A percentile compares a stretch with the other conserved stretches of the same genome.
phyloP scores from a whole-genome alignment of 2,888 invertebrate genomes.

The Horisme vitalbata region DNA sequence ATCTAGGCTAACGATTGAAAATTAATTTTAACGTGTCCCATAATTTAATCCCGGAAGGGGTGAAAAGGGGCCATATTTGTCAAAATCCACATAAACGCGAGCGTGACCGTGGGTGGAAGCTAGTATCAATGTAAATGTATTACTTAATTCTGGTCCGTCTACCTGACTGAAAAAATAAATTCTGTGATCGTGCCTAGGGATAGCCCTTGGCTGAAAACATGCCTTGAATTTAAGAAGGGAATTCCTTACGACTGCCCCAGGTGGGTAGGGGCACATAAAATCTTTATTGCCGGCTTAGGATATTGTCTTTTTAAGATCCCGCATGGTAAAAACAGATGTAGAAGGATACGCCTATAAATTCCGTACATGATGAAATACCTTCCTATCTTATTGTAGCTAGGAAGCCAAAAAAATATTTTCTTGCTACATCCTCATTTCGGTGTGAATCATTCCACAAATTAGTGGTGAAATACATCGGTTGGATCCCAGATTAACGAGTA shows the following conservation, averaged over 20 bases:
- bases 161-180: constrained; percentile 9
- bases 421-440: too few species aligned
- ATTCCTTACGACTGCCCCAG: constrained; percentile 30
- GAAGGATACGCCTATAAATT: constrained; percentile 3
- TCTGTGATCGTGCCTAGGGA: constrained; percentile 5
- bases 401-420: neutral
- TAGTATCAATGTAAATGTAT: too few species aligned
- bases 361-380: neutral
- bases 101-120: too few species aligned
- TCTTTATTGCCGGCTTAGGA: constrained; percentile 34
- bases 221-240: constrained; percentile 29
- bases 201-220: constrained; percentile 7
- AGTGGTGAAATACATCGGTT: too few species aligned
- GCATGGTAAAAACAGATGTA: constrained; percentile 15
- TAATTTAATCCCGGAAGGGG: too few species aligned
- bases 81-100: too few species aligned
- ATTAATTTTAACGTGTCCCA: too few species aligned
- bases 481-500: too few species aligned
- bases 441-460: too few species aligned
- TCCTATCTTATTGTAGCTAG: neutral
- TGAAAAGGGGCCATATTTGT: too few species aligned
- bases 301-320: constrained; percentile 31
- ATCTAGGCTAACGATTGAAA: too few species aligned
- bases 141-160: too few species aligned
- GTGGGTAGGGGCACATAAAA: constrained; percentile 42